phyloP scores from a whole-genome alignment of 2,888 invertebrate genomes.

The Tethea ocularis region DNA sequence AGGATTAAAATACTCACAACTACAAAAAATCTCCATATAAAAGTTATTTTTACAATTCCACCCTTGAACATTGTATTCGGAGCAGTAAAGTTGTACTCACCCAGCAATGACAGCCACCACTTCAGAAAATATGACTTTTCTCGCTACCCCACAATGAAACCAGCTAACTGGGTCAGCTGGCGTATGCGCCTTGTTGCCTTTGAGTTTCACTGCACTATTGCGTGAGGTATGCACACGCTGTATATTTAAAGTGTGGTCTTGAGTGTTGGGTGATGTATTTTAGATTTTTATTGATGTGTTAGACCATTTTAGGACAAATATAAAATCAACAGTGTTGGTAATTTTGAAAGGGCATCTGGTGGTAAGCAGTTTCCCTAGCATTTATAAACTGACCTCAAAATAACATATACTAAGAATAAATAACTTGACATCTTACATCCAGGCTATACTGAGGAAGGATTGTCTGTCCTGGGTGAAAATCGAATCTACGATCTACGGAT shows the following conservation, averaged over 20 bases:
- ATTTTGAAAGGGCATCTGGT: too few species aligned
- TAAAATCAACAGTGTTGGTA: too few species aligned
- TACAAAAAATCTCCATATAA: neutral
- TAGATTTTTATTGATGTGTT: too few species aligned
- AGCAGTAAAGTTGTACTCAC: constrained; percentile 4
- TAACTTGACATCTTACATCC: too few species aligned
- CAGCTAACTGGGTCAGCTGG: constrained; percentile 44
- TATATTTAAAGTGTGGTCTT: neutral
- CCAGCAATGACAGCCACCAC: constrained; percentile 36
- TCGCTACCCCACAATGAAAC: constrained; percentile 33
- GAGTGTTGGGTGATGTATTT: neutral
- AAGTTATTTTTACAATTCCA: neutral
- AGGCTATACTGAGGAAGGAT: too few species aligned
- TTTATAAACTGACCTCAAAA: too few species aligned
- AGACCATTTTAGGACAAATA: too few species aligned
- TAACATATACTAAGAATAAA: too few species aligned
- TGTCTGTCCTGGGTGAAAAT: too few species aligned
- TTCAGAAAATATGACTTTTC: constrained; percentile 48
- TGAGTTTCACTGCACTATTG: constrained; percentile 13
- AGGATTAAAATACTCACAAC: too few species aligned
- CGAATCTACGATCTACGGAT: too few species aligned
- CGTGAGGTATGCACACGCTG: constrained; percentile 12
- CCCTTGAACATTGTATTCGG: neutral
- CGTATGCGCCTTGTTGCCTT: constrained; percentile 3
- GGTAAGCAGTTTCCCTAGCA: too few species aligned